Base-by-base conservation (phyloP, 2,888 invertebrate genomes). In the Eupeodes luniger region DNA sequence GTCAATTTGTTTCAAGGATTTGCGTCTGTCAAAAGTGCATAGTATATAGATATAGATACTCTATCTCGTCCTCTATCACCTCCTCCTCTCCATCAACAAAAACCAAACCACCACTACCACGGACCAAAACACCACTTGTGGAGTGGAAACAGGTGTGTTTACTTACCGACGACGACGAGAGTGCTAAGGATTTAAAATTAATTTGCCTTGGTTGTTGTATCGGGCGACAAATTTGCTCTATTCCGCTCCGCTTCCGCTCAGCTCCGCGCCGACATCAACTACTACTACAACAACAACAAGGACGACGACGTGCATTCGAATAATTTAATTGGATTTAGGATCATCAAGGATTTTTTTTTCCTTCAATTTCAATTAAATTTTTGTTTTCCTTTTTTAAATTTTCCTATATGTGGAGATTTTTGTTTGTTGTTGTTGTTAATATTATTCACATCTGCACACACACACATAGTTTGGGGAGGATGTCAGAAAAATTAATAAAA, bases 101-200 rank as follows among this genome's bases (percentile, higher is more conserved):
- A 16, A 55, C 44, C 44, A 75, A 10, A 72, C 51, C 55, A 80
- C 51, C 49, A 74, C 47, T 40, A 75, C 74, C 79, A 79, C 84
- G 80, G 80, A 80, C 87, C 27, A 27, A 84, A 79, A 81, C 88
- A 84, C 84, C 88, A 88, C 88, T 88, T 88, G 88, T 88, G 84
- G 88, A 88, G 88, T 88, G 84, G 88, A 88, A 88, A 88, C 88
- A 88, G 88, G 88, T 88, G 88, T 88, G 88, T 88, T 88, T 88
- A 88, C 88, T 74, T 72, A 88, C 59, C 78, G 40, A 40, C 40
- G 9, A 40, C 40, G 4, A 40, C 4, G 81, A 81, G 81, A 88
- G 88, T 88, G 84, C 76, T 77, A 76, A 83, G 84, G 88, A 88
- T 84, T 88, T 88, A 84, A 88, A 88, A 80, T 87, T 87, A 87